Percentiles rank a stretch among this genome's conserved stretches.
These are phyloP conservation scores for Onychomys arenicola DNA, from an alignment of 2,797 vertebrate species.

Conservation along the genomic window DNA sequence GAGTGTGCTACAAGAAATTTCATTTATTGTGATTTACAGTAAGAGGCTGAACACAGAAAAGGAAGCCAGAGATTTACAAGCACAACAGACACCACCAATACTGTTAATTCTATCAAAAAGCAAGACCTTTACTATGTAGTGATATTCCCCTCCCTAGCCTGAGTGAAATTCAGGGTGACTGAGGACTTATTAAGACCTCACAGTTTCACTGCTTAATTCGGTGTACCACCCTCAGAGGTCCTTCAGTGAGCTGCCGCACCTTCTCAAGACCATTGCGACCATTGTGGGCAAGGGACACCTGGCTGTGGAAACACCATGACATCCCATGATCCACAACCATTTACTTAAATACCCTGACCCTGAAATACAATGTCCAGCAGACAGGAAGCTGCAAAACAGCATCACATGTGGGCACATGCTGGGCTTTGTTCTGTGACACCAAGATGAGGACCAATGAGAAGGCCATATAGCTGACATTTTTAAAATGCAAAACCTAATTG, in stretches of 20 bases:
- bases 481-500: background rate
- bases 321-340: too few species aligned
- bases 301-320: background rate
- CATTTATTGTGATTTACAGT: background rate
- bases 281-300: accelerated
- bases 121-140: background rate
- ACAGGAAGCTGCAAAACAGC: background rate
- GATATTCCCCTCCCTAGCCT: background rate
- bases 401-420: background rate
- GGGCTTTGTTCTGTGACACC: background rate
- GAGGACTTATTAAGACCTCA: background rate
- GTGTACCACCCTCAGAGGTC: background rate
- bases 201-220: background rate
- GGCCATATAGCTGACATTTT: background rate
- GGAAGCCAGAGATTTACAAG: background rate
- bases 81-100: background rate
- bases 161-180: background rate
- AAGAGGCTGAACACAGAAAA: background rate
- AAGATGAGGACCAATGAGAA: background rate
- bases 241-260: background rate
- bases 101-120: background rate
- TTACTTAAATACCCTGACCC: background rate
- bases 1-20: background rate
- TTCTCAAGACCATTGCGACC: background rate
- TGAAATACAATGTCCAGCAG: background rate